These are phyloP conservation scores for Aldabrachelys gigantea DNA, from an alignment of 2,113 vertebrate species.

Conservation along the genomic window DNA sequence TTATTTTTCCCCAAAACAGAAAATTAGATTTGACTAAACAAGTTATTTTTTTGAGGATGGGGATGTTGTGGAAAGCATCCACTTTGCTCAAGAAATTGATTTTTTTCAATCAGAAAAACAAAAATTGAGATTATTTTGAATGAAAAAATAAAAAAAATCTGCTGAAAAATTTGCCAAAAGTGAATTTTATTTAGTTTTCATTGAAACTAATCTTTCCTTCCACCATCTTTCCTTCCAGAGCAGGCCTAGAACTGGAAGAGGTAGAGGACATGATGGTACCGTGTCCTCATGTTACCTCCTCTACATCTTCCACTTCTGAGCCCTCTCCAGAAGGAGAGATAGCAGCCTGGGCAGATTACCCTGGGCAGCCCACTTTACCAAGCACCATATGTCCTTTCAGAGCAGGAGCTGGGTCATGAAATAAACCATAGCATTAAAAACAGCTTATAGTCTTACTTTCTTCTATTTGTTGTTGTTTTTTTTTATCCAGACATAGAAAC, in stretches of 20 bases:
- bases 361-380: neutral
- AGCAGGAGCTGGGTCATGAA: neutral
- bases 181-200: neutral
- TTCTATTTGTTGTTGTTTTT: neutral
- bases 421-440: neutral
- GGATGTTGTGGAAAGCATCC: neutral
- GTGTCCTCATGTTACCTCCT: neutral
- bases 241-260: neutral
- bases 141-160: neutral
- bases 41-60: neutral
- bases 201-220: too few relatives aligned
- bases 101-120: neutral
- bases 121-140: neutral
- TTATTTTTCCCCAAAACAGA: neutral
- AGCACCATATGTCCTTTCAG: neutral
- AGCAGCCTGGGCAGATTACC: neutral
- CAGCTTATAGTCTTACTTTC: neutral
- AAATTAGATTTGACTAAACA: neutral
- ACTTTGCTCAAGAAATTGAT: neutral
- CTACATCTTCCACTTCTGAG: neutral
- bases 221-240: neutral
- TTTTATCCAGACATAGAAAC: too few relatives aligned
- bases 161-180: neutral
- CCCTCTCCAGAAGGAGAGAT: neutral
- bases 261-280: neutral